Percentiles rank a stretch among this genome's conserved stretches.
These are phyloP conservation scores for Erythrocercus mccallii DNA, from an alignment of 2,113 vertebrate species.

Conservation along the genomic window DNA sequence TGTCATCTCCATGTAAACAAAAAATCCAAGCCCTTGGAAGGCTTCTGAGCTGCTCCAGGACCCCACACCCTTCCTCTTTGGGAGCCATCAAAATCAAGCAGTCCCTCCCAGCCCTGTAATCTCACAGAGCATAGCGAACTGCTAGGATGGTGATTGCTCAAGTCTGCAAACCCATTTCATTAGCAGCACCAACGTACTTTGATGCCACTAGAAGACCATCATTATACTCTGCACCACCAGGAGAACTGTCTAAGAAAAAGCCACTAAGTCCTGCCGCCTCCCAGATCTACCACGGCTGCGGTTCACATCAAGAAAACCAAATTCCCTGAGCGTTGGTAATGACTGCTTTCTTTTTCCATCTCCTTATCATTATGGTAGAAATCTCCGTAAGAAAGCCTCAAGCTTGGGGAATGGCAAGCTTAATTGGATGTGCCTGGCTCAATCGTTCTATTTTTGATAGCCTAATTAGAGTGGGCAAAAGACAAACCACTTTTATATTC, in stretches of 20 bases:
- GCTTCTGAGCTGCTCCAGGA: background rate
- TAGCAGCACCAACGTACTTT: background rate
- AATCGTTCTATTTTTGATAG: conserved; percentile 51
- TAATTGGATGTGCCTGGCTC: background rate
- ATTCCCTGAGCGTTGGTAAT: background rate
- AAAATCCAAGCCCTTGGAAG: background rate
- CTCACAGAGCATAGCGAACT: rapidly evolving
- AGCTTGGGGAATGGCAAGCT: background rate
- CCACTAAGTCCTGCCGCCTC: background rate
- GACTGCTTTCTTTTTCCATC: conserved; percentile 36
- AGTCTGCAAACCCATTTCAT: background rate
- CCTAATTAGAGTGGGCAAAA: conserved; percentile 40
- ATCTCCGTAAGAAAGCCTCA: background rate
- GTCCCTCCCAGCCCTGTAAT: background rate
- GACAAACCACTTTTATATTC: background rate
- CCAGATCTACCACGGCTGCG: background rate
- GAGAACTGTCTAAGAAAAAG: conserved; percentile 45
- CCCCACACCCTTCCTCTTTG: background rate
- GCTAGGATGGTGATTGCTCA: background rate
- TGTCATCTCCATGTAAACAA: background rate
- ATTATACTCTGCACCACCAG: background rate
- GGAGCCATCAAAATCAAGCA: background rate
- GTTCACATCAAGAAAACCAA: background rate
- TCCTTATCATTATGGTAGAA: conserved; percentile 24
- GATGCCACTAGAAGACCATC: background rate